Percentiles rank a stretch among this genome's conserved stretches.
phyloP scores from a whole-genome alignment of 2,113 vertebrate species.

The Sardina pilchardus region DNA sequence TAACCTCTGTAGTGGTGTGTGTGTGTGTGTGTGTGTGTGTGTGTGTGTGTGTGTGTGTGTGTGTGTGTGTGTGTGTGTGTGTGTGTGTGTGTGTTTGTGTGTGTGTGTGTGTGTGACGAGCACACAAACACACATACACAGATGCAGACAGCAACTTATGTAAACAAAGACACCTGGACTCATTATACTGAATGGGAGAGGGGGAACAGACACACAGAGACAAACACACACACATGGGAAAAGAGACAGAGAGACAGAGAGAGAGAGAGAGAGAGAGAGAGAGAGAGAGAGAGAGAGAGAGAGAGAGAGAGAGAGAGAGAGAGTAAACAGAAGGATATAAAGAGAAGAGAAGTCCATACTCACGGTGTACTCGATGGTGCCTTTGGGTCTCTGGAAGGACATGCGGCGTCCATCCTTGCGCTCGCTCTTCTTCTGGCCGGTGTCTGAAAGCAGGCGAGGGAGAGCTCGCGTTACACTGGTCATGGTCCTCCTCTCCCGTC shows the following conservation, averaged over 20 bases:
- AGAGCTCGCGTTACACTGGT: conserved; percentile 68
- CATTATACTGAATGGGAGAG: not conserved
- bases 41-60: not conserved
- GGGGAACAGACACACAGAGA: not conserved
- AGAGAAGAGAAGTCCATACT: conserved; percentile 54
- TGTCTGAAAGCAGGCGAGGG: conserved; percentile 75
- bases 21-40: not conserved
- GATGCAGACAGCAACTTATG: not conserved
- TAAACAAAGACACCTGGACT: not conserved
- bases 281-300: not conserved
- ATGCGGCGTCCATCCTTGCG: conserved; percentile 85
- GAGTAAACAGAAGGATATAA: not conserved
- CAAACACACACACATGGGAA: not conserved
- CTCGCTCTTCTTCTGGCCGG: conserved; percentile 83
- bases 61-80: too few species aligned
- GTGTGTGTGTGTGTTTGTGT: not conserved
- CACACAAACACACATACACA: not conserved
- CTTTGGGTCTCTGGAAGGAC: conserved; percentile 85
- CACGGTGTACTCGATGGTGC: conserved; percentile 82
- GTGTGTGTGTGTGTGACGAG: not conserved
- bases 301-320: not conserved
- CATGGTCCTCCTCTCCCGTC: conserved; percentile 61
- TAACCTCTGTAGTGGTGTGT: not conserved
- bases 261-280: not conserved
- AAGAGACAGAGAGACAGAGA: not conserved